Percentiles rank a stretch among this genome's conserved stretches.
These are phyloP conservation scores for Nephrotoma flavescens DNA, from an alignment of 2,888 invertebrate genomes.

Conservation along the genomic window DNA sequence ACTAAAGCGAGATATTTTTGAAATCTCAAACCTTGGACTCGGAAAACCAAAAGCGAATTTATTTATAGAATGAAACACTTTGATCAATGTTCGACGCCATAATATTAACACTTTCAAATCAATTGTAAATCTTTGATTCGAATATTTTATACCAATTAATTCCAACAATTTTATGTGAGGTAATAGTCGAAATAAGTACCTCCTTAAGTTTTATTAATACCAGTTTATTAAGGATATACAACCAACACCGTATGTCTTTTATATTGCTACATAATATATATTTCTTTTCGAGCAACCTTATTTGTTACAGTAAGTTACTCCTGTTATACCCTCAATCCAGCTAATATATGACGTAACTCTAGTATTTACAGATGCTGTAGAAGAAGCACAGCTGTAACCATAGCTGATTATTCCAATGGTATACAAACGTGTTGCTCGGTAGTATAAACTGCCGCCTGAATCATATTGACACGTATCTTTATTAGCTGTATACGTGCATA, in stretches of 20 bases:
- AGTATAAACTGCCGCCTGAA: constrained; percentile 34
- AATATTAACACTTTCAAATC: too few species aligned
- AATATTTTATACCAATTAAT: too few species aligned
- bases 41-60: too few species aligned
- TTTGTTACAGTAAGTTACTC: not conserved
- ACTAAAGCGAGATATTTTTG: too few species aligned
- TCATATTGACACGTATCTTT: constrained; percentile 38
- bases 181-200: too few species aligned
- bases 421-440: constrained; percentile 28
- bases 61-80: too few species aligned
- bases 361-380: constrained; percentile 32
- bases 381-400: constrained; percentile 32
- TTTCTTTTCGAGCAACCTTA: not conserved
- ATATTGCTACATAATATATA: not conserved
- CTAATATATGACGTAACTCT: constrained; percentile 33
- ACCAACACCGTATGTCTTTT: not conserved
- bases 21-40: too few species aligned
- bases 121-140: too few species aligned
- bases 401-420: constrained; percentile 34
- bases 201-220: not conserved
- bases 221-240: not conserved
- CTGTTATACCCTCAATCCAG: constrained; percentile 29
- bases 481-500: constrained; percentile 35
- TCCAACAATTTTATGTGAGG: too few species aligned
- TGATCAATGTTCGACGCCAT: too few species aligned